Conservation (phyloP, 2,888 invertebrate genomes). For the Tetragnatha montana region DNA sequence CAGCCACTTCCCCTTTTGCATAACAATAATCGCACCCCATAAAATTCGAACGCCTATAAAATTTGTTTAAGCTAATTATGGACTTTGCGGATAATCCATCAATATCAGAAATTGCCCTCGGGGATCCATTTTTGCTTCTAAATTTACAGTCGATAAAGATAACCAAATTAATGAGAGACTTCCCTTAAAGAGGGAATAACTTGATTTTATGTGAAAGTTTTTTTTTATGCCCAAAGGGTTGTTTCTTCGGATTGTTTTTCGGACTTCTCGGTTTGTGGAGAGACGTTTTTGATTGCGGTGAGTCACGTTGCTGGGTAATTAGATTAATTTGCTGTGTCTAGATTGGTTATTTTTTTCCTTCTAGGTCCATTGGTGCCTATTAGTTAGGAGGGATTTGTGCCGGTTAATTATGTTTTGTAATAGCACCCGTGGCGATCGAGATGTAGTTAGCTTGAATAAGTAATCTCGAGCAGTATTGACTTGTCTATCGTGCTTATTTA, state of each 20-base stretch:
- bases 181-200: not conserved
- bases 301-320: not conserved
- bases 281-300: not conserved
- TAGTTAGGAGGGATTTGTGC: not conserved
- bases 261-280: not conserved
- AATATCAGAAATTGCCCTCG: not conserved
- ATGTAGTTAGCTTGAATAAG: too few relatives aligned
- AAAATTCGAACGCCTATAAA: not conserved
- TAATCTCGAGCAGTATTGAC: too few relatives aligned
- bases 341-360: not conserved
- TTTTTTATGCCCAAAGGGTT: not conserved
- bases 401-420: not conserved
- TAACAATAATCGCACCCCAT: not conserved
- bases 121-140: not conserved
- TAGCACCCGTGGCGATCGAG: too few relatives aligned
- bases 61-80: conserved; percentile 1
- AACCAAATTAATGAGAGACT: not conserved
- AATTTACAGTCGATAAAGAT: not conserved
- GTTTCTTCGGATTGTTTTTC: not conserved
- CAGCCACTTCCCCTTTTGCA: not conserved
- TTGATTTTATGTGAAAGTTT: not conserved
- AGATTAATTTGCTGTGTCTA: not conserved
- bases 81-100: not conserved
- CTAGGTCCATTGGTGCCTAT: not conserved
- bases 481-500: too few relatives aligned